These are phyloP conservation scores for Arrhamphus sclerolepis DNA, from an alignment of 2,797 vertebrate genomes.

Conservation along the genomic window DNA sequence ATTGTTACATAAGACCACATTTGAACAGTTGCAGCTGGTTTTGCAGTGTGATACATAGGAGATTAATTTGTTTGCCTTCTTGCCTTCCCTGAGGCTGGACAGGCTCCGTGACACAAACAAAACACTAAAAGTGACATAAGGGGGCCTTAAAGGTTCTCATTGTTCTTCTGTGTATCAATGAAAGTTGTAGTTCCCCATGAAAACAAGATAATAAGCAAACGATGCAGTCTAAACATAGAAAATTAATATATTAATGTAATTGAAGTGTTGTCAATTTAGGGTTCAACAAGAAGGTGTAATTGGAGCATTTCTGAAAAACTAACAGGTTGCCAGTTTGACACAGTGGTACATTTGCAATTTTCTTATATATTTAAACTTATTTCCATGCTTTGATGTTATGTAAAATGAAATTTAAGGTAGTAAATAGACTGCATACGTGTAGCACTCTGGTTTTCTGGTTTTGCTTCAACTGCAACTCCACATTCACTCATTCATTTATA, in stretches of 20 bases:
- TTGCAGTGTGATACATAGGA: constrained; percentile 27
- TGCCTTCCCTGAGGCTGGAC: constrained; percentile 38
- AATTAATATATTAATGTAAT: neutral
- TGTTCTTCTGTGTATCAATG: constrained; percentile 15
- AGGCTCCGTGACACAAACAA: constrained; percentile 59
- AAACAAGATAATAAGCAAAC: constrained; percentile 13
- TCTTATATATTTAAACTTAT: neutral
- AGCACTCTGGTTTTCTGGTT: no score
- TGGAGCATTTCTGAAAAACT: neutral
- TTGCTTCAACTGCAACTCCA: no score
- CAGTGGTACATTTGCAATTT: neutral
- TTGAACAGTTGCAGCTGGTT: constrained; percentile 33
- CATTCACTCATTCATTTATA: no score
- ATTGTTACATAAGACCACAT: constrained; percentile 32
- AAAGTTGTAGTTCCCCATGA: constrained; percentile 24
- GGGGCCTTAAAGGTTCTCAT: constrained; percentile 22
- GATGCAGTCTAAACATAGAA: neutral
- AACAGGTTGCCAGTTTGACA: neutral
- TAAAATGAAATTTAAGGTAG: neutral
- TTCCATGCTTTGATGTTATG: neutral
- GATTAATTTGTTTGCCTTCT: constrained; percentile 24
- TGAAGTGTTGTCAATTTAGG: neutral
- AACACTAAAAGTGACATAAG: constrained; percentile 62
- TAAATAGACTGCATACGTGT: no score
- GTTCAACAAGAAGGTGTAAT: neutral